A percentile compares a stretch with the other conserved stretches of the same genome.
Evolutionary conservation across 2,888 invertebrate species (phyloP).

Genomic region (Dryomyza anilis): DNA sequence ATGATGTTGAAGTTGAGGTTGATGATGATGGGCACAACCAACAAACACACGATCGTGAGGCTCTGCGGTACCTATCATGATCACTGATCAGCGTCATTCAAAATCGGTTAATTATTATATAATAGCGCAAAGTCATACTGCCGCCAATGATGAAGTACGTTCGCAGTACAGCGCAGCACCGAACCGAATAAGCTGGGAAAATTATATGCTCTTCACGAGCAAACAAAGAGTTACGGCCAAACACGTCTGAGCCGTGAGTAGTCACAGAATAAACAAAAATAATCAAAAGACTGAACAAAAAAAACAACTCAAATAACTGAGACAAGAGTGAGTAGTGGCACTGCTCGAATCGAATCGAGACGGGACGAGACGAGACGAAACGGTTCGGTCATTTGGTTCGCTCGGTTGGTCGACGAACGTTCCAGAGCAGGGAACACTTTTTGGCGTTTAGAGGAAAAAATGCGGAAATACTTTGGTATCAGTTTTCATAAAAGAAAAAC

Average conservation of each 20-base stretch:
- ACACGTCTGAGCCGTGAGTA: neutral
- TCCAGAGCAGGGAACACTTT: neutral
- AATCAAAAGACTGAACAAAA: neutral
- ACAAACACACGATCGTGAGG: too few species aligned
- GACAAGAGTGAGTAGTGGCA: neutral
- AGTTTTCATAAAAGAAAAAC: slow-evolving; percentile 21
- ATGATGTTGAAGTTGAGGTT: too few species aligned
- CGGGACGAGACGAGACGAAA: neutral
- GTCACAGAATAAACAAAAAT: neutral
- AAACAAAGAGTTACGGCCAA: slow-evolving; percentile 16
- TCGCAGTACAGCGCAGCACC: neutral
- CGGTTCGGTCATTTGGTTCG: neutral
- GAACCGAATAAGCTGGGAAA: too few species aligned
- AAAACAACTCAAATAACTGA: neutral
- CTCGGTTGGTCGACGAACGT: neutral
- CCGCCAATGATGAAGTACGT: neutral
- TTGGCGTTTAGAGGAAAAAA: slow-evolving; percentile 13
- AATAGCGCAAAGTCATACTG: slow-evolving; percentile 13
- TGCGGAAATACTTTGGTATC: slow-evolving; percentile 26
- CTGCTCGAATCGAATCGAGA: neutral
- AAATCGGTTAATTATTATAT: slow-evolving; percentile 25
- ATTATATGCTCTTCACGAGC: slow-evolving; percentile 8
- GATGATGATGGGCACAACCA: too few species aligned
- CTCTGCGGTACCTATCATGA: slow-evolving; percentile 5
- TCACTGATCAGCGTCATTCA: slow-evolving; percentile 16